Evolutionary conservation across 1,140 invertebrate genomes (phyloP), one percentile per base, ranked within the genome.

Genomic region (Calephelis virginiensis): DNA sequence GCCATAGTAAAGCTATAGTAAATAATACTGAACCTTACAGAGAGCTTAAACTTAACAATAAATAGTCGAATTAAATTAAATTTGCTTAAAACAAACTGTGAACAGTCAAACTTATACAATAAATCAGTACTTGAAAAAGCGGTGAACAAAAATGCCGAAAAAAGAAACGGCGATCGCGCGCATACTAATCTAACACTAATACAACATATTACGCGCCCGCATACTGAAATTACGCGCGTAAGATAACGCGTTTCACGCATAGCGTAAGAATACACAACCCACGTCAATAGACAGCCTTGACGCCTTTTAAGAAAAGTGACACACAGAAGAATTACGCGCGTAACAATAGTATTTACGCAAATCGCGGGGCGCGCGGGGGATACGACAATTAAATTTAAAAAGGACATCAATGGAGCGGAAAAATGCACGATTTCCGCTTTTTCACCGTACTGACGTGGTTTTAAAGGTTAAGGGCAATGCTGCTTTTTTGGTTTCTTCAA

Each of bases 401-500:
- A 68, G 72, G 71, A 77, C 63, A 69, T 63, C 65, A 61, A 73
- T 66, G 60, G 68, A 56, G 77, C 76, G 77, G 73, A 73, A 70
- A 50, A 60, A 46, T 46, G 73, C 70, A 73, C 53, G 66, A 66
- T 46, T 63, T 76, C 85, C 85, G 85, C 86, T 83, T 80, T 82
- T 86, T 80, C 81, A 83, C 82, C 75, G 84, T 87, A 89, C 86
- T 89, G 86, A 90, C 70, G 76, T 80, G 76, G 64, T 64, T 84
- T 69, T 88, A 86, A 87, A 80, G 85, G 88, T 90, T 90, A 90
- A 90, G 94, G 94, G 88, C 93, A 93, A 76, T 94, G 94, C 76
- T 93, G 92, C 85, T 95, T 94, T 86, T 96, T 96, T 77, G 94
- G 94, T 82, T 95, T 94, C 86, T 95, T 96, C 87, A 97, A 95